phyloP scores from a whole-genome alignment of 2,888 invertebrate species.

The Norana najaformis region DNA sequence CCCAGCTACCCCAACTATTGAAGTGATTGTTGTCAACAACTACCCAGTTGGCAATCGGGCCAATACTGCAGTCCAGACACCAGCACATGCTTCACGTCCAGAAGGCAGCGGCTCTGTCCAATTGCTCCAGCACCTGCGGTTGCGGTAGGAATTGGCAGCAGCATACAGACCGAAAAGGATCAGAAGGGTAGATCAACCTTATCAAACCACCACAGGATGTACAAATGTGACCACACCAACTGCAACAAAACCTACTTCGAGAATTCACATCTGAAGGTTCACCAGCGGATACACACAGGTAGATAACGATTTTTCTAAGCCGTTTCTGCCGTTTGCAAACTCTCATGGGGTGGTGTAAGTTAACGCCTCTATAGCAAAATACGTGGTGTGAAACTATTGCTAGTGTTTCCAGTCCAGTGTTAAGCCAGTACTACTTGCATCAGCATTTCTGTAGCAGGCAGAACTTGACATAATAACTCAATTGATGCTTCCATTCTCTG shows the following conservation, averaged over 20 bases:
- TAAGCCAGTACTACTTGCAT: no score
- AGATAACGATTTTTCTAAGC: not conserved
- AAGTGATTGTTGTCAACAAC: constrained; percentile 53
- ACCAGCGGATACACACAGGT: constrained; percentile 83
- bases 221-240: constrained; percentile 53
- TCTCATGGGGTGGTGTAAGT: not conserved
- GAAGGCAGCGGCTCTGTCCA: constrained; percentile 45
- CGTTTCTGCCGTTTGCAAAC: not conserved
- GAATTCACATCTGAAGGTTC: constrained; percentile 92
- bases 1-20: constrained; percentile 49
- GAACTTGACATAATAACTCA: not conserved
- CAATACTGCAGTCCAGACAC: not conserved
- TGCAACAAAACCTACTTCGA: constrained; percentile 96
- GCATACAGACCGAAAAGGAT: constrained; percentile 14
- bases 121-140: constrained; percentile 51
- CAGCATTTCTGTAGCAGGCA: no score
- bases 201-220: constrained; percentile 49
- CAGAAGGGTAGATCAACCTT: constrained; percentile 27
- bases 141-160: not conserved
- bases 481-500: not conserved
- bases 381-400: not conserved
- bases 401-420: no score
- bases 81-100: not conserved
- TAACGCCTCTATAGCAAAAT: not conserved
- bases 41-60: constrained; percentile 21